Base-by-base conservation (phyloP, 2,113 vertebrate species). In the Chloropsis cyanopogon region DNA sequence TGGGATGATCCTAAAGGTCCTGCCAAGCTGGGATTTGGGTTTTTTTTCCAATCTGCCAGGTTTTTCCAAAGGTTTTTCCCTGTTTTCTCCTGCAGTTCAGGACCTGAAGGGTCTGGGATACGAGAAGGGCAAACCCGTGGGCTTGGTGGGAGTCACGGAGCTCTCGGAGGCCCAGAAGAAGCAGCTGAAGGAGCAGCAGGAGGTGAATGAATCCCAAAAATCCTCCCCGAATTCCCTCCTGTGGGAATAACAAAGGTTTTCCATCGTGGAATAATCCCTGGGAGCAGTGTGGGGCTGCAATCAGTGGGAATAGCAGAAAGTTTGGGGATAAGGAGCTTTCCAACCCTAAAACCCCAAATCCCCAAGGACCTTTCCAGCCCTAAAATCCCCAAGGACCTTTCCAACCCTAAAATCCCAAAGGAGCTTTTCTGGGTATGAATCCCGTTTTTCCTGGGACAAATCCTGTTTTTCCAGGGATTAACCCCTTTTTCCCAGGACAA, bases 141-240 rank as follows among this genome's bases (percentile, higher is more conserved):
- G 99, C 11, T 94, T 99, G 91, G 99, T 99, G 75, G 99, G 99
- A 14, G 99, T 99, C 88, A 99, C 99, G 0, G 99, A 99, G 94
- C 98, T 99, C 23, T 99, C 99, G 0, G 99, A 99, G 3, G 99
- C 99, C 31, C 99, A 99, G 97, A 99, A 99, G 96, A 99, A 97
- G 72, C 99, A 99, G 95, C 86, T 99, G 46, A 99, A 99, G 96
- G 99, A 99, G 92, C 99, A 99, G 78, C 99, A 99, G 93, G 99
- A 99, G 98, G 99, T n/a, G n/a, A n/a, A n/a, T 99, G 97, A 77
- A 92, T 35, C 42, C 50, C 63, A 9, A 12, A 11, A 65, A 17
- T 10, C 5, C 41, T 56, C 29, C 41, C 63, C 21, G 6, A 11
- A n/a, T 47, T 39, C 39, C 53, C 22, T 6, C 12, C 47, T 12